A percentile compares a stretch with the other conserved stretches of the same genome.
These are phyloP conservation scores for Coenonympha glycerion DNA, from an alignment of 2,888 invertebrate species.

Conservation along the genomic window DNA sequence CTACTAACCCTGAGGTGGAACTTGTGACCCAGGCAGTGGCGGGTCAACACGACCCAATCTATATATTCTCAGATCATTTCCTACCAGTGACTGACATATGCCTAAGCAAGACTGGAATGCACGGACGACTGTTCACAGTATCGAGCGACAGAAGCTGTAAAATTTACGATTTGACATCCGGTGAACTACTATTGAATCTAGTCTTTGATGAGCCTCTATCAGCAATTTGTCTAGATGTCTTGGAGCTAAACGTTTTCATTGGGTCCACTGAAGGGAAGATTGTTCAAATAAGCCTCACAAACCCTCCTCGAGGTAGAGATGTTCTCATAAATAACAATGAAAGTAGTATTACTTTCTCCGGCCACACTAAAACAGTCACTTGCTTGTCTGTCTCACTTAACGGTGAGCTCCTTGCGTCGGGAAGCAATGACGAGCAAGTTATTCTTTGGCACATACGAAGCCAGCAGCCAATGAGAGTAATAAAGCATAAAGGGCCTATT, in stretches of 20 bases:
- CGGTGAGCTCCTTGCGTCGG: conserved; percentile 83
- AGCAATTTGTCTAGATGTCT: conserved; percentile 80
- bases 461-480: conserved; percentile 81
- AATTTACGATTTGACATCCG: conserved; percentile 84
- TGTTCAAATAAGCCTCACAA: conserved; percentile 79
- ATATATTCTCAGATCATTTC: conserved; percentile 86
- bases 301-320: conserved; percentile 80
- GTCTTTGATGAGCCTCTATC: conserved; percentile 83
- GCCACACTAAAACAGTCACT: conserved; percentile 82
- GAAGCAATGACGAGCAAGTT: conserved; percentile 83
- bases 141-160: conserved; percentile 89
- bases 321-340: conserved; percentile 77
- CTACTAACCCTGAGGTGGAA: conserved; percentile 70
- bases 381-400: conserved; percentile 83
- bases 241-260: conserved; percentile 83
- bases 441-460: conserved; percentile 89
- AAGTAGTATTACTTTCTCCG: conserved; percentile 72
- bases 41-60: conserved; percentile 78
- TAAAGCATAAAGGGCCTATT: conserved; percentile 83
- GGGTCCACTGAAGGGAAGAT: conserved; percentile 85
- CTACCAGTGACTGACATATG: conserved; percentile 86
- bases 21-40: conserved; percentile 67
- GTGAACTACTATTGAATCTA: conserved; percentile 81
- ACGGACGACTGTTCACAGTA: conserved; percentile 83
- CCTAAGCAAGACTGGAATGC: conserved; percentile 81